Percentiles rank a stretch among this genome's conserved stretches.
Evolutionary conservation across 2,113 vertebrate species (phyloP).

Genomic region (Sigmodon hispidus): DNA sequence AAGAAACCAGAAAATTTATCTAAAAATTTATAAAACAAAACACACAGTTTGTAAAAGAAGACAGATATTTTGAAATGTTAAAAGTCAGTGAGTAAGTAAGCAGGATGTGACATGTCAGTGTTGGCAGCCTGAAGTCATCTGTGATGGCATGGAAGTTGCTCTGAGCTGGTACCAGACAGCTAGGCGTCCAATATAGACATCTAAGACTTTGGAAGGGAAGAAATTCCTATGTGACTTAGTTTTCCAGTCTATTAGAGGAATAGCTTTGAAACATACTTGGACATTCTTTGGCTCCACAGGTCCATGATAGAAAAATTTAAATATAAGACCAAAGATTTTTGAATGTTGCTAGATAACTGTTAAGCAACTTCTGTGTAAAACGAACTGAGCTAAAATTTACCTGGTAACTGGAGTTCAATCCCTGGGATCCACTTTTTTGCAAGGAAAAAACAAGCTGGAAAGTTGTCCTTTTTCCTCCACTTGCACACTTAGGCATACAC

Average conservation of each 20-base stretch:
- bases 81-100: background rate
- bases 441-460: background rate
- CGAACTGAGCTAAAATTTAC: background rate
- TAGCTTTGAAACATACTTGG: background rate
- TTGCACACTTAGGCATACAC: too few species aligned
- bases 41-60: background rate
- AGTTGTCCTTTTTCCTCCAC: background rate
- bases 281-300: background rate
- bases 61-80: slow-evolving; percentile 12
- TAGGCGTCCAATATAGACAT: background rate
- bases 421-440: background rate
- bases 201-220: background rate
- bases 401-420: background rate
- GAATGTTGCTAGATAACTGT: background rate
- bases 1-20: background rate
- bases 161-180: background rate
- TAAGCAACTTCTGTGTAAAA: background rate
- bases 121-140: background rate
- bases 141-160: background rate
- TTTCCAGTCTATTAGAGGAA: background rate
- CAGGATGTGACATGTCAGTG: background rate
- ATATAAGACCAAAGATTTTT: background rate
- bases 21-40: background rate
- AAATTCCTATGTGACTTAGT: background rate
- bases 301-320: background rate